These are phyloP conservation scores for Phania funesta DNA, from an alignment of 2,888 invertebrate genomes.

Conservation along the genomic window DNA sequence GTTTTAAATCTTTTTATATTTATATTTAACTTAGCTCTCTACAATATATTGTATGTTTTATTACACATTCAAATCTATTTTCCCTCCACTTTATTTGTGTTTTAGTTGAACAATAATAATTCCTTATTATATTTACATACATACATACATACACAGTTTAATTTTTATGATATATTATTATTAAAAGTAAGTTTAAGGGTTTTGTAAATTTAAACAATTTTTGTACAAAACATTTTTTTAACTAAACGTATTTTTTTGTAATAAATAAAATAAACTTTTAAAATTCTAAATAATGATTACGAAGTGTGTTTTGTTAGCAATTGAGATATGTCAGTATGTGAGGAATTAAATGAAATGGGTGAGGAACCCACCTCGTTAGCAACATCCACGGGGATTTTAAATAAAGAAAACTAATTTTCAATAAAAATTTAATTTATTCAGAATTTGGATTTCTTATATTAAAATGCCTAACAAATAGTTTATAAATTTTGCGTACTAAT, in stretches of 20 bases:
- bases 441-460: too few species aligned
- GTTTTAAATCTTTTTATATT: constrained; percentile 34
- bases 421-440: too few species aligned
- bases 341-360: too few species aligned
- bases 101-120: constrained; percentile 14
- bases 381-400: too few species aligned
- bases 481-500: too few species aligned
- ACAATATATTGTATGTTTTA: not conserved
- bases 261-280: constrained; percentile 54
- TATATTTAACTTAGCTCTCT: not conserved
- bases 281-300: not conserved
- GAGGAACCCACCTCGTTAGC: too few species aligned
- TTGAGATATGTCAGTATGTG: not conserved
- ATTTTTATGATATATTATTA: constrained; percentile 50
- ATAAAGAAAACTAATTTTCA: too few species aligned
- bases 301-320: not conserved
- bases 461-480: too few species aligned
- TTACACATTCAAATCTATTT: constrained; percentile 15
- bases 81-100: constrained; percentile 51
- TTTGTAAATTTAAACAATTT: constrained; percentile 63
- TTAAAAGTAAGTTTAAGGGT: constrained; percentile 63
- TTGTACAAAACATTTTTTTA: constrained; percentile 64
- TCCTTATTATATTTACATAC: not conserved
- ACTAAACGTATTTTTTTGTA: constrained; percentile 54
- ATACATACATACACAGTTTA: constrained; percentile 14